Conservation (phyloP, 2,113 vertebrate species). For the Podarcis raffonei region DNA sequence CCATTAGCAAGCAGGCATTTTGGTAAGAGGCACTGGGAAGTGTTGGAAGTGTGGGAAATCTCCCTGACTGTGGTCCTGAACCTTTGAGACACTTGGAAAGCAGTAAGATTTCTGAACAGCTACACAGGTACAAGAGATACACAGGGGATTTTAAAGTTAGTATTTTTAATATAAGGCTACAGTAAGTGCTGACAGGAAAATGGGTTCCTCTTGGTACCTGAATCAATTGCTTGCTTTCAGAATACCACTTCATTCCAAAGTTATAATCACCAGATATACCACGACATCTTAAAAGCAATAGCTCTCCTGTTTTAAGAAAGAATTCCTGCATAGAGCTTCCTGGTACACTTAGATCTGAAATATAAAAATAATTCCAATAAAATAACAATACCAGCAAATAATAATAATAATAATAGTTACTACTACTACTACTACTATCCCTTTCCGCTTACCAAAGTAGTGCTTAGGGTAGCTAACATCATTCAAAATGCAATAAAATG, state of each 20-base stretch:
- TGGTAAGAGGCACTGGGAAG: background rate
- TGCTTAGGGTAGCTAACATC: no score
- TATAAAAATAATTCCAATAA: constrained; percentile 44
- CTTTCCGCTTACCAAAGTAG: no score
- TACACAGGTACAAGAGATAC: background rate
- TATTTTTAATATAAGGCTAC: no score
- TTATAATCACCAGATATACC: constrained; percentile 58
- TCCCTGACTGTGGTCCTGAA: background rate
- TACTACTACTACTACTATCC: no score
- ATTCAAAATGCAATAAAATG: no score
- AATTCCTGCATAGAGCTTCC: constrained; percentile 69
- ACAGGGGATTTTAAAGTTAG: no score
- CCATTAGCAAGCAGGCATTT: background rate
- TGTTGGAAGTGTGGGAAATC: background rate
- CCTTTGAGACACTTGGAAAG: background rate
- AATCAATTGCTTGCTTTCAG: constrained; percentile 60
- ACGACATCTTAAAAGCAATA: constrained; percentile 78
- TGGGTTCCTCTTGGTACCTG: constrained; percentile 64
- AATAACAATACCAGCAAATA: constrained; percentile 3
- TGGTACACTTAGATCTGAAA: constrained; percentile 74
- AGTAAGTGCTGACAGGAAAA: no score
- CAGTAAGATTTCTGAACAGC: background rate
- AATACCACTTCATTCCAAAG: constrained; percentile 64
- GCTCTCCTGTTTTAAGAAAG: constrained; percentile 76
- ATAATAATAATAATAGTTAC: background rate